Percentiles rank a stretch among this genome's conserved stretches.
phyloP scores from a whole-genome alignment of 2,113 vertebrate genomes.

The Synodontis membranacea region DNA sequence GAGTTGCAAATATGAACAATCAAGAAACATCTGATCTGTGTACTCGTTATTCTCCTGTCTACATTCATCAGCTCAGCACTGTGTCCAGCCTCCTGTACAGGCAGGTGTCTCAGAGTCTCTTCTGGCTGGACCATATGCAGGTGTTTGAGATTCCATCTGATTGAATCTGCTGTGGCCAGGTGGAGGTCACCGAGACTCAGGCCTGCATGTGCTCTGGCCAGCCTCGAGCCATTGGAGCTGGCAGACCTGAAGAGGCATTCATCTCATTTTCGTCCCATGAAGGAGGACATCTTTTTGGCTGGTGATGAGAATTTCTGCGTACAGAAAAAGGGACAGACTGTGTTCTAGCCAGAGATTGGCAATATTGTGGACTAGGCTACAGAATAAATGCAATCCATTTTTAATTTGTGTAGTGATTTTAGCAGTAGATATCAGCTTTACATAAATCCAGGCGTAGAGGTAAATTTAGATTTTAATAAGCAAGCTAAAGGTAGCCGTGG shows the following conservation, averaged over 20 bases:
- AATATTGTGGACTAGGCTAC: not conserved
- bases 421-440: not conserved
- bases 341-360: not conserved
- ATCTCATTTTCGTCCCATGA: constrained; percentile 17
- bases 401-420: not conserved
- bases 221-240: not conserved
- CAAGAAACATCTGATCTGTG: not conserved
- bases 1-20: not conserved
- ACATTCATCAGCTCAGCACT: constrained; percentile 67
- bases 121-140: constrained; percentile 65
- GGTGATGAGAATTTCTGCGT: not conserved
- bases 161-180: constrained; percentile 56
- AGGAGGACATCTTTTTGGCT: not conserved
- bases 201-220: constrained; percentile 39
- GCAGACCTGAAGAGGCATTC: constrained; percentile 4
- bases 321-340: not conserved
- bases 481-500: not conserved
- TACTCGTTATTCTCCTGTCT: constrained; percentile 60
- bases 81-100: constrained; percentile 65
- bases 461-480: not conserved
- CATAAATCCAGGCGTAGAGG: not conserved
- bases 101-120: constrained; percentile 54
- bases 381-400: not conserved
- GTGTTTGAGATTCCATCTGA: constrained; percentile 61
- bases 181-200: constrained; percentile 35